Evolutionary conservation across 2,888 invertebrate species (phyloP), one percentile per base, ranked within the genome.

Genomic region (Polymixis lichenea): DNA sequence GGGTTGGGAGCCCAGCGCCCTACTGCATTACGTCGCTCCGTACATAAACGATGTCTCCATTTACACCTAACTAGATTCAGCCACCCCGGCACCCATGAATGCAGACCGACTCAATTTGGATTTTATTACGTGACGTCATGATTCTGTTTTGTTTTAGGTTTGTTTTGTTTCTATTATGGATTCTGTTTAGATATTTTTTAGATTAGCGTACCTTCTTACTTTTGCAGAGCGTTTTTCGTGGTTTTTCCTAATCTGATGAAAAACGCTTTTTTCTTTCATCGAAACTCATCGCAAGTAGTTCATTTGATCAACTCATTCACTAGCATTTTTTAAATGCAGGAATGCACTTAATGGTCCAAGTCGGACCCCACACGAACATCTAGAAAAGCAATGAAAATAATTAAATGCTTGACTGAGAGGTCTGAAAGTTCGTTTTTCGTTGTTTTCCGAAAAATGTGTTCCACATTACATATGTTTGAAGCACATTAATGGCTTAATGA

Each of bases 1-100:
- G 95, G 96, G 93, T 93, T 95, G 96, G 96, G 96, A 95, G 78
- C 85, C 73, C 89, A 78, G 88, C 89, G 92, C 93, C 92, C 92
- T 92, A 79, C 89, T 90, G 92, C 91, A 94, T 93, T 92, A 94
- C 93, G 88, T 88, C 85, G 86, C 92, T 90, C 89, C 91, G 92
- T 91, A 93, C 94, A 92, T 92, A 95, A 94, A 93, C 93, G 93
- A 91, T 89, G 90, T 89, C 90, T 92, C 92, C 91, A 93, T 93
- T 94, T 94, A 95, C 94, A 94, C 92, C 90, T 89, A 90, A 89
- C 91, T 89, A 90, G 91, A 89, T 90, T 88, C 75, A 77, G 80
- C 89, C 89, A 90, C 60, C 80, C 72, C 38, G 72, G 65, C 75
- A 79, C 92, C 88, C 91, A 89, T 90, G 89, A 89, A 88, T 89